phyloP scores from a whole-genome alignment of 2,797 vertebrate genomes.

The Falco novaeseelandiae region DNA sequence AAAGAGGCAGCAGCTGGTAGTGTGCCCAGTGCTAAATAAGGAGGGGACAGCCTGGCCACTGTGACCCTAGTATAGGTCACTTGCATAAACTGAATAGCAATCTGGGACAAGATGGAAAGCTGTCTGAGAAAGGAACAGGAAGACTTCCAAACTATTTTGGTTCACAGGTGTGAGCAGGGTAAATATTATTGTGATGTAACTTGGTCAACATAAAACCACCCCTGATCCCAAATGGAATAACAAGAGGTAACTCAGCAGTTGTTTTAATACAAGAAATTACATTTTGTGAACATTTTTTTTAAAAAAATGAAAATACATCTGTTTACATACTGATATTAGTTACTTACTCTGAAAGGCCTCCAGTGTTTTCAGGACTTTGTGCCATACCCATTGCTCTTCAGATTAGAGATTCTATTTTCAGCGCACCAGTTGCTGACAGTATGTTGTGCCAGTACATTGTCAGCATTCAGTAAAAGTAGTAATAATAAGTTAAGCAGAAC shows the following conservation, averaged over 20 bases:
- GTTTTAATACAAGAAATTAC: not conserved
- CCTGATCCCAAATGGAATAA: not conserved
- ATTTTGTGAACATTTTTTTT: not conserved
- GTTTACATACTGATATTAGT: not conserved
- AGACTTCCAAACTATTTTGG: conserved; percentile 10
- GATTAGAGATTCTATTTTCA: conserved; percentile 62
- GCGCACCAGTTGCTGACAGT: conserved; percentile 49
- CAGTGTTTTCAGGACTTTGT: conserved; percentile 13
- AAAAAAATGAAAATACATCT: not conserved
- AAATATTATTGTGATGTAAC: conserved; percentile 24
- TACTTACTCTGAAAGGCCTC: not conserved
- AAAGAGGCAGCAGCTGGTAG: not conserved
- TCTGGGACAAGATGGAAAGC: not conserved
- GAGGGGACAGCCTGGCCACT: not conserved
- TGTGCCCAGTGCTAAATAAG: not conserved
- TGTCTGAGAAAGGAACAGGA: conserved; percentile 3
- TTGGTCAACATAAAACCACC: not conserved
- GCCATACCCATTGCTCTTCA: conserved; percentile 15
- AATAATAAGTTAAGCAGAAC: conserved; percentile 3
- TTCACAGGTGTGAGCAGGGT: not conserved
- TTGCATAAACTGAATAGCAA: conserved; percentile 14
- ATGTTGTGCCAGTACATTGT: conserved; percentile 46
- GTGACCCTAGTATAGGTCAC: not conserved
- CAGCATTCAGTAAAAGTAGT: conserved; percentile 50
- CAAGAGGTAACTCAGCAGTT: not conserved